A percentile compares a stretch with the other conserved stretches of the same genome.
These are phyloP conservation scores for Gopherus evgoodei DNA, from an alignment of 2,113 vertebrate species.

Conservation along the genomic window DNA sequence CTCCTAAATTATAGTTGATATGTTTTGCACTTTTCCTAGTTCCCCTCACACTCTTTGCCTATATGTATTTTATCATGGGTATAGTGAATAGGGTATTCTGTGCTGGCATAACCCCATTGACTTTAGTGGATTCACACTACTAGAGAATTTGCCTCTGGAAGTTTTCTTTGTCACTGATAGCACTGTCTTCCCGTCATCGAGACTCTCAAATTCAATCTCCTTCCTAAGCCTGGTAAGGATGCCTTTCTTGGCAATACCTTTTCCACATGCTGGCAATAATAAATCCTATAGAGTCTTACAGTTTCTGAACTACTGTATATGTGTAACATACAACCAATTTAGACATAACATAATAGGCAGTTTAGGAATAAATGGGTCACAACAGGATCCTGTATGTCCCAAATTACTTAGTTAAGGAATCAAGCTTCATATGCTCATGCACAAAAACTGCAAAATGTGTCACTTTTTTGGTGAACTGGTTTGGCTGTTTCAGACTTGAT, in stretches of 20 bases:
- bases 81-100: background rate
- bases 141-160: background rate
- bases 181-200: background rate
- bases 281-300: background rate
- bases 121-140: background rate
- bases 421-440: background rate
- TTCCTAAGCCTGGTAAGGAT: background rate
- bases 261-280: background rate
- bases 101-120: background rate
- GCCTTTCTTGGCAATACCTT: background rate
- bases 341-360: background rate
- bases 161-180: background rate
- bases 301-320: background rate
- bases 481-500: constrained; percentile 5
- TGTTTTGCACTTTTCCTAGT: background rate
- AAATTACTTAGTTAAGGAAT: background rate
- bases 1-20: background rate
- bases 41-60: background rate
- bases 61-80: background rate
- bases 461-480: background rate
- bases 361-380: background rate
- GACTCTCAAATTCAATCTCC: background rate
- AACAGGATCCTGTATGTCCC: background rate
- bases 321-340: background rate
- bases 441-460: background rate